phyloP scores from a whole-genome alignment of 2,888 invertebrate genomes.

The Agonopterix subpropinquella region DNA sequence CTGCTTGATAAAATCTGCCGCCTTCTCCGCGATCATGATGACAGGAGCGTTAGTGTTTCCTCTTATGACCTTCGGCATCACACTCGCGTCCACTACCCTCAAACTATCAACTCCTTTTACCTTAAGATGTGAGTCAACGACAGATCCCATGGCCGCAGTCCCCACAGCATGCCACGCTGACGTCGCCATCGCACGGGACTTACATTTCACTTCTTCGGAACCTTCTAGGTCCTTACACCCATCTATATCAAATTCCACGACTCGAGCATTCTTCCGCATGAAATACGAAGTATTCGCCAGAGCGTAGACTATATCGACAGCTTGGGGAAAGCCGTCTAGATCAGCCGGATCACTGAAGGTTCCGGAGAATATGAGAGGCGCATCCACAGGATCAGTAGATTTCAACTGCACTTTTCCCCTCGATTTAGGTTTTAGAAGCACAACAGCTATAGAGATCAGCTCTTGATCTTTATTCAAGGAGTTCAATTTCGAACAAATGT shows the following conservation, averaged over 20 bases:
- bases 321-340: slow-evolving; percentile 34
- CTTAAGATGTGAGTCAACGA: slow-evolving; percentile 36
- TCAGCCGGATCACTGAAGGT: slow-evolving; percentile 42
- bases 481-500: slow-evolving; percentile 34
- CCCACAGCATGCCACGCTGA: slow-evolving; percentile 62
- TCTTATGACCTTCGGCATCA: slow-evolving; percentile 45
- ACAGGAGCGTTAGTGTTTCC: slow-evolving; percentile 62
- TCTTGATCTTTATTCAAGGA: slow-evolving; percentile 33
- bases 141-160: slow-evolving; percentile 50
- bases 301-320: slow-evolving; percentile 32
- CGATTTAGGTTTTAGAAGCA: slow-evolving; percentile 51
- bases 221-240: slow-evolving; percentile 30
- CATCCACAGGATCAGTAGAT: slow-evolving; percentile 30
- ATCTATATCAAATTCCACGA: slow-evolving; percentile 33
- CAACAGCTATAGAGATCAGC: slow-evolving; percentile 41
- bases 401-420: slow-evolving; percentile 40
- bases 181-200: slow-evolving; percentile 35
- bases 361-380: slow-evolving; percentile 48
- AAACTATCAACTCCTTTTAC: slow-evolving; percentile 38
- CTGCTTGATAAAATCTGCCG: slow-evolving; percentile 46
- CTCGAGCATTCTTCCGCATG: slow-evolving; percentile 28
- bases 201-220: slow-evolving; percentile 61
- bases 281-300: slow-evolving; percentile 43
- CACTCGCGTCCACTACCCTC: slow-evolving; percentile 56
- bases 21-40: slow-evolving; percentile 58